A percentile compares a stretch with the other conserved stretches of the same genome.
These are phyloP conservation scores for Phyllotreta cruciferae DNA, from an alignment of 2,888 invertebrate species.

Conservation along the genomic window DNA sequence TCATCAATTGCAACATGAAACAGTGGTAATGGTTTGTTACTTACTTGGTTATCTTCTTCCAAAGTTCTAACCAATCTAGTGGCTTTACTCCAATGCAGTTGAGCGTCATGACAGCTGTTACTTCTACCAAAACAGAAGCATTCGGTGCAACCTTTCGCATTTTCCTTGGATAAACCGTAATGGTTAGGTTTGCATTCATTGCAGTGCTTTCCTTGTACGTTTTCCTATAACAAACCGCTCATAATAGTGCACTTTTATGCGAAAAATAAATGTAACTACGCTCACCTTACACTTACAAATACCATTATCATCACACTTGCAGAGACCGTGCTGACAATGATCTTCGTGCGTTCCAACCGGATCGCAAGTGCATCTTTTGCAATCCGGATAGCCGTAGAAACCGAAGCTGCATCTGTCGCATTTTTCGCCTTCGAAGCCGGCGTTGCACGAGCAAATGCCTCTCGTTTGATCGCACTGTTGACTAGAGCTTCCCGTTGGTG, in stretches of 20 bases:
- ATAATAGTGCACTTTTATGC: not conserved
- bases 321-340: slow-evolving; percentile 63
- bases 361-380: slow-evolving; percentile 85
- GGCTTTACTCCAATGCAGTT: slow-evolving; percentile 83
- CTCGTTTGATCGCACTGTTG: slow-evolving; percentile 68
- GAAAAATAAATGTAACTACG: not conserved
- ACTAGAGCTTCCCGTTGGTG: slow-evolving; percentile 72
- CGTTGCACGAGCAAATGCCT: slow-evolving; percentile 80
- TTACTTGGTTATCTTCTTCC: slow-evolving; percentile 59
- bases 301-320: slow-evolving; percentile 79
- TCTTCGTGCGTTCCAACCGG: slow-evolving; percentile 69
- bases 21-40: slow-evolving; percentile 24
- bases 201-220: slow-evolving; percentile 86
- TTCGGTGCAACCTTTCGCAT: slow-evolving; percentile 87
- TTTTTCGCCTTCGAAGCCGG: slow-evolving; percentile 75
- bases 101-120: slow-evolving; percentile 79
- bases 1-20: not conserved
- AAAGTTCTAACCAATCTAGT: slow-evolving; percentile 57
- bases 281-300: slow-evolving; percentile 89
- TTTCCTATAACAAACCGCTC: slow-evolving; percentile 64
- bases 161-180: slow-evolving; percentile 81
- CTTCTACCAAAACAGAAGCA: slow-evolving; percentile 97
- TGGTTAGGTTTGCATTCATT: slow-evolving; percentile 82
- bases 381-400: slow-evolving; percentile 88
- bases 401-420: slow-evolving; percentile 87